Percentiles rank a stretch among this genome's conserved stretches.
phyloP scores from a whole-genome alignment of 2,113 vertebrate genomes.

The Psettodes erumei region DNA sequence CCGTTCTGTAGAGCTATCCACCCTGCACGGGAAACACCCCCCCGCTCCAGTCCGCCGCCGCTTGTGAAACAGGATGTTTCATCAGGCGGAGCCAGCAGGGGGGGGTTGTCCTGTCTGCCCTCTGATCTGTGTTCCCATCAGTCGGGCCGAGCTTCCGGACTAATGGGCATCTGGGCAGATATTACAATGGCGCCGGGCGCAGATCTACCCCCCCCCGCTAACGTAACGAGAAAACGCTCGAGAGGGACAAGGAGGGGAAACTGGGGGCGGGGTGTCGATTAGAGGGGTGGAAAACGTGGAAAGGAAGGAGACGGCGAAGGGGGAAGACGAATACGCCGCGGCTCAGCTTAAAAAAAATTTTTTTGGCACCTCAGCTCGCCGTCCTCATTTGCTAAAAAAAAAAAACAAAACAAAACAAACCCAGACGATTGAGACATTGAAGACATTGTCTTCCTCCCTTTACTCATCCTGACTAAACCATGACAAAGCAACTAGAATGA shows the following conservation, averaged over 20 bases:
- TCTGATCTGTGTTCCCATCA: constrained; percentile 78
- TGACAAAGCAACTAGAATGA: constrained; percentile 5
- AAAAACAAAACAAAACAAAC: no score
- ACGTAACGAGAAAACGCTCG: constrained; percentile 74
- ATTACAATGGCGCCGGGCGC: constrained; percentile 62
- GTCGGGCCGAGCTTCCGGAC: constrained; percentile 67
- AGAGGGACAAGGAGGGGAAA: constrained; percentile 16
- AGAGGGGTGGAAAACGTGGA: no score
- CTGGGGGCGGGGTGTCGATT: constrained; percentile 23
- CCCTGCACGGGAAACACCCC: constrained; percentile 36
- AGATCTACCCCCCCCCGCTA: constrained; percentile 45
- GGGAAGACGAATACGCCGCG: no score
- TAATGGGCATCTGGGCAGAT: constrained; percentile 79
- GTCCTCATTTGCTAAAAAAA: no score
- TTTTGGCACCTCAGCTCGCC: no score
- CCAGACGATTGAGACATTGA: no score
- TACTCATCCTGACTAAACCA: neutral
- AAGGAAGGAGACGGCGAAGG: no score
- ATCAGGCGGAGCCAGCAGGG: constrained; percentile 63
- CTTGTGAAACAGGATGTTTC: constrained; percentile 71
- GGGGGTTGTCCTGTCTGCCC: constrained; percentile 75
- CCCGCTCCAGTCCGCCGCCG: constrained; percentile 36
- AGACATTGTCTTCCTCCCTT: neutral
- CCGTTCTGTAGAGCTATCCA: constrained; percentile 14
- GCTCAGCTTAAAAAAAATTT: no score